phyloP scores from a whole-genome alignment of 1,140 invertebrate species.

The Schlechtendalia chinensis region DNA sequence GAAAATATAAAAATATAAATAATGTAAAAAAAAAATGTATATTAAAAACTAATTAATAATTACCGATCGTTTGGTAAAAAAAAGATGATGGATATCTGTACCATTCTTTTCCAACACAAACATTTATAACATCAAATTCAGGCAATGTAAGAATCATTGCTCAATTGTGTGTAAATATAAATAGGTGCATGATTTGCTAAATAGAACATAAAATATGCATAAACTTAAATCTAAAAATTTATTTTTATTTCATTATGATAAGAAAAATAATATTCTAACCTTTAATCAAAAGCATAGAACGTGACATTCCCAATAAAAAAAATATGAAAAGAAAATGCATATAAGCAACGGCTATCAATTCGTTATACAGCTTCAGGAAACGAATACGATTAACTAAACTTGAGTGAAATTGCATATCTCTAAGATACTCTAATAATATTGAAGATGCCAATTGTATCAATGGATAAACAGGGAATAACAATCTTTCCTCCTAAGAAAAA shows the following conservation, averaged over 20 bases:
- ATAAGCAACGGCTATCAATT: background rate
- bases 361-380: background rate
- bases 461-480: conserved; percentile 96
- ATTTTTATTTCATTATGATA: background rate
- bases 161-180: conserved; percentile 78
- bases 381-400: background rate
- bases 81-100: conserved; percentile 94
- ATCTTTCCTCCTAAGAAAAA: conserved; percentile 72
- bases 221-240: background rate
- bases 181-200: conserved; percentile 86
- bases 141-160: conserved; percentile 59
- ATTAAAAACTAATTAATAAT: background rate
- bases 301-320: conserved; percentile 60
- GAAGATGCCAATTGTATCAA: conserved; percentile 84
- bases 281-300: conserved; percentile 64
- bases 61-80: conserved; percentile 78
- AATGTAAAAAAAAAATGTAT: too few species aligned
- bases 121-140: conserved; percentile 66
- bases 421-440: conserved; percentile 59
- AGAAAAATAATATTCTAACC: conserved; percentile 53
- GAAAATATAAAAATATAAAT: conserved; percentile 34
- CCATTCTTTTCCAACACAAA: conserved; percentile 99
- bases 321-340: conserved; percentile 14
- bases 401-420: background rate
- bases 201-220: conserved; percentile 8